Conservation (phyloP, 1,140 invertebrate genomes). For the Eriosoma lanigerum region DNA sequence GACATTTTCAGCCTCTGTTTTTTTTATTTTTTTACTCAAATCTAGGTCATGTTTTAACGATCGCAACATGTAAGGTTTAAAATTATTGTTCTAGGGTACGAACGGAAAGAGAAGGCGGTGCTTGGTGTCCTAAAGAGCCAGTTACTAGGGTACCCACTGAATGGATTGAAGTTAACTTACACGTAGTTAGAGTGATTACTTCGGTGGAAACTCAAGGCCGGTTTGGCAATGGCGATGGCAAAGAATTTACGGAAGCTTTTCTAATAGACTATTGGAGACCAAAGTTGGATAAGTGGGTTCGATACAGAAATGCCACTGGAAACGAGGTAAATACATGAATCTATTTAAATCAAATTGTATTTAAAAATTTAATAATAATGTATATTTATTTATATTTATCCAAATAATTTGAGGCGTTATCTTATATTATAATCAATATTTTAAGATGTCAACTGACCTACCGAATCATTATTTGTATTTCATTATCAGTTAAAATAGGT, state of each 20-base stretch:
- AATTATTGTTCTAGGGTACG: constrained; percentile 67
- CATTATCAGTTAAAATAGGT: no score
- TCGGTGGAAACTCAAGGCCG: constrained; percentile 81
- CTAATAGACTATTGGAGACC: constrained; percentile 78
- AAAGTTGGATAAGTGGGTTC: constrained; percentile 70
- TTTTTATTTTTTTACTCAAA: not conserved
- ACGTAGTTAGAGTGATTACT: constrained; percentile 72
- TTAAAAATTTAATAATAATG: no score
- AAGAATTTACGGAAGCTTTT: constrained; percentile 78
- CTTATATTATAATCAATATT: no score
- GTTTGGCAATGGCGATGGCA: constrained; percentile 81
- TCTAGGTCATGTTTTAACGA: constrained; percentile 45
- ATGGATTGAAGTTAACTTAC: constrained; percentile 78
- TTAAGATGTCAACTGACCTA: no score
- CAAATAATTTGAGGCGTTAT: no score
- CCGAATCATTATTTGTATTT: no score
- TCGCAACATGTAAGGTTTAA: constrained; percentile 48
- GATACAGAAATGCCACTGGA: constrained; percentile 69
- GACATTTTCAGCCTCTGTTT: constrained; percentile 46
- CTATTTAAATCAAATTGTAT: no score
- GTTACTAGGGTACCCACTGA: constrained; percentile 72
- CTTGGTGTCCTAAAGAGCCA: constrained; percentile 80
- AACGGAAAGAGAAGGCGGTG: constrained; percentile 76
- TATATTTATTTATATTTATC: no score
- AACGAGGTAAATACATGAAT: constrained; percentile 65